phyloP scores from a whole-genome alignment of 2,797 vertebrate genomes.

The Sebastes aleutianus region DNA sequence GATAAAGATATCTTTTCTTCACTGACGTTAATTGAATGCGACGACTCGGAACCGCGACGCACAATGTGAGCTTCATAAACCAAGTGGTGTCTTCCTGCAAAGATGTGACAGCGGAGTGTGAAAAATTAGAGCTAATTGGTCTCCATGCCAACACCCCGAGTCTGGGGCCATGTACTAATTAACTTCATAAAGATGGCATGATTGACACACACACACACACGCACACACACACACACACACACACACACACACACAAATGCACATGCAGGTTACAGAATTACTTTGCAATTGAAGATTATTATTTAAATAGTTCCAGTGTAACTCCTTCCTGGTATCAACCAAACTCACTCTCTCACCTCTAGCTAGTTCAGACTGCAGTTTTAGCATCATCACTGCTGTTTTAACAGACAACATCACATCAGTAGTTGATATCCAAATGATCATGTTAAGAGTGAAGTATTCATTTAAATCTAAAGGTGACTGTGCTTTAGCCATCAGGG shows the following conservation, averaged over 20 bases:
- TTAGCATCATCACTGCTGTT: too few species aligned
- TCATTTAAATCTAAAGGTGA: too few species aligned
- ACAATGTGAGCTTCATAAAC: neutral
- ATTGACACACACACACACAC: neutral
- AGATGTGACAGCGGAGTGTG: slow-evolving; percentile 18
- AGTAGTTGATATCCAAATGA: too few species aligned
- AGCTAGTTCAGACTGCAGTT: too few species aligned
- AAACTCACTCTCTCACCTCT: neutral
- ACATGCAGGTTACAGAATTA: neutral
- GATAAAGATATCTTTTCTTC: slow-evolving; percentile 17
- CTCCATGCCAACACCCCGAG: slow-evolving; percentile 2
- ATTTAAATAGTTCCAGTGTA: neutral
- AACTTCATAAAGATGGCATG: neutral
- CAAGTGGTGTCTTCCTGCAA: neutral
- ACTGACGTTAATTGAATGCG: neutral
- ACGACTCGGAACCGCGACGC: neutral
- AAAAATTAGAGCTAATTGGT: slow-evolving; percentile 35
- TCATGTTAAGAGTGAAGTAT: too few species aligned
- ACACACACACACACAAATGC: too few species aligned
- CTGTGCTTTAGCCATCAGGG: too few species aligned
- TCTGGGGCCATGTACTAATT: neutral
- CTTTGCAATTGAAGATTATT: neutral
- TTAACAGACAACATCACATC: too few species aligned
- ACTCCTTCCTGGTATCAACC: neutral
- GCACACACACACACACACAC: too few species aligned